Evolutionary conservation across 2,797 vertebrate species (phyloP).

Genomic region (Melanotaenia trifasciata): DNA sequence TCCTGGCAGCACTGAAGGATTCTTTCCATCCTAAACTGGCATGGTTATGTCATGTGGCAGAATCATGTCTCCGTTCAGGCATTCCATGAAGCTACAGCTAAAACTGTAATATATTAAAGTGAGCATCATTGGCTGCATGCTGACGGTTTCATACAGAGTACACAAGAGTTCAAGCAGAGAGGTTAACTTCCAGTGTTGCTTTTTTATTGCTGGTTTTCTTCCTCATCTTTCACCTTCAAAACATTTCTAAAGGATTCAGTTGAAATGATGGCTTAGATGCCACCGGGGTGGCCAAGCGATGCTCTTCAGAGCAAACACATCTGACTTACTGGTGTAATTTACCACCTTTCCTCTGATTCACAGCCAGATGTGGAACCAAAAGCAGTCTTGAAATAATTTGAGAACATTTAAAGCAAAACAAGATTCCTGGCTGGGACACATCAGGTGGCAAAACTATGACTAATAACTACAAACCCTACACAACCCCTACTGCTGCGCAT

Average conservation of each 20-base stretch:
- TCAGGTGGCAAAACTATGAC: conserved; percentile 43
- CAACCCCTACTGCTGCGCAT: conserved; percentile 18
- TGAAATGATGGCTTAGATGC: conserved; percentile 13
- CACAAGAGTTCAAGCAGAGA: too few species aligned
- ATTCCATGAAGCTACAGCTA: conserved; percentile 25
- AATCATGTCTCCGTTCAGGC: conserved; percentile 41
- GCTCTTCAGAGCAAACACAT: conserved; percentile 19
- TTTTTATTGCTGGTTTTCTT: too few species aligned
- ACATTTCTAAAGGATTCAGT: neutral
- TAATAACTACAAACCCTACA: neutral
- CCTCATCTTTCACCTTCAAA: neutral
- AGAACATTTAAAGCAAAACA: conserved; percentile 18
- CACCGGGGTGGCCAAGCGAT: conserved; percentile 5
- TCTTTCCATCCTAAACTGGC: conserved; percentile 66
- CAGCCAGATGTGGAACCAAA: conserved; percentile 50
- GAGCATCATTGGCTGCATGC: neutral
- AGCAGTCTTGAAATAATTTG: conserved; percentile 46
- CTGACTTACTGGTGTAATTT: conserved; percentile 25
- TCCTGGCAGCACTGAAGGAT: conserved; percentile 59
- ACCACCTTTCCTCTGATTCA: conserved; percentile 48
- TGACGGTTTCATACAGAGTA: neutral
- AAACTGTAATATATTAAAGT: neutral
- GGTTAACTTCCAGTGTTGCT: too few species aligned
- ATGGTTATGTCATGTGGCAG: conserved; percentile 50
- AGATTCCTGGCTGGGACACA: conserved; percentile 9